Conservation (phyloP, 2,797 vertebrate genomes). For the Rallus crepitans region DNA sequence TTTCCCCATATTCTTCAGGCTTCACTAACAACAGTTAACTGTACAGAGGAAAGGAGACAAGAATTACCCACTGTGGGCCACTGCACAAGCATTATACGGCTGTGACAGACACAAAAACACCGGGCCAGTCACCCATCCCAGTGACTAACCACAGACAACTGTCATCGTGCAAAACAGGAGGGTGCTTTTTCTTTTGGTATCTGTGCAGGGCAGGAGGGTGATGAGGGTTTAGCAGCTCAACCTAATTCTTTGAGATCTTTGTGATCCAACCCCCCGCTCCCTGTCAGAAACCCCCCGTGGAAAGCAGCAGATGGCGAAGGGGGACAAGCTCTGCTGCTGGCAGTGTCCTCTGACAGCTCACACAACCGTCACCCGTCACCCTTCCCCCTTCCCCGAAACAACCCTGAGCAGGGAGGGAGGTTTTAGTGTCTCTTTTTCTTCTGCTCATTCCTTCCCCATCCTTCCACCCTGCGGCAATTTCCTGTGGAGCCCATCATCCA, state of each 20-base stretch:
- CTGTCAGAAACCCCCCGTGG: background rate
- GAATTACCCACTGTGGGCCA: background rate
- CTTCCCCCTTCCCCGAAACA: constrained; percentile 16
- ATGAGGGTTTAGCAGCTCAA: background rate
- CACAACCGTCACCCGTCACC: background rate
- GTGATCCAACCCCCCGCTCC: background rate
- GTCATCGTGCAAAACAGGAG: background rate
- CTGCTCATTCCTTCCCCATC: background rate
- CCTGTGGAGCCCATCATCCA: background rate
- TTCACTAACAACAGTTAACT: background rate
- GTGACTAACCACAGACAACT: background rate
- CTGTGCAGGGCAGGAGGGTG: background rate
- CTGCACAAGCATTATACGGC: background rate
- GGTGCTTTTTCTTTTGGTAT: background rate
- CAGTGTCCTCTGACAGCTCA: background rate
- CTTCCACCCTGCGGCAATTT: background rate
- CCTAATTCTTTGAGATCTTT: background rate
- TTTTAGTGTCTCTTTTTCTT: background rate
- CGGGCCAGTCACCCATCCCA: background rate
- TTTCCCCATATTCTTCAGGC: background rate
- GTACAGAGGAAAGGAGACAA: background rate
- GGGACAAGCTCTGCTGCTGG: constrained; percentile 15
- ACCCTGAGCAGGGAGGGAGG: background rate
- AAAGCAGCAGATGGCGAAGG: constrained; percentile 54
- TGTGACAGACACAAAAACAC: background rate